These are phyloP conservation scores for Chauna torquata DNA, from an alignment of 2,113 vertebrate species.

Conservation along the genomic window DNA sequence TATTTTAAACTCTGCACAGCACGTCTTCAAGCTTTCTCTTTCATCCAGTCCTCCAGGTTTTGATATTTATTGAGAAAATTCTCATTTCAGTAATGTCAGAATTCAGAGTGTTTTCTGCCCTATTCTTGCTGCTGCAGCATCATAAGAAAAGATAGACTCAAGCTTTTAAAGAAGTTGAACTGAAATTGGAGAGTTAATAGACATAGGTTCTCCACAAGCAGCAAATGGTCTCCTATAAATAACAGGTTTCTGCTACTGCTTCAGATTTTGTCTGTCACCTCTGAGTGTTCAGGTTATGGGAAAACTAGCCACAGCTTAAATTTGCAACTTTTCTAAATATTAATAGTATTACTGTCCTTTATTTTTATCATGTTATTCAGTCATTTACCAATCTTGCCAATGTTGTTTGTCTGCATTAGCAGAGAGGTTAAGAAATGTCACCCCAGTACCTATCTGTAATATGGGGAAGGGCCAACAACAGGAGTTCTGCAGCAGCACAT, in stretches of 20 bases:
- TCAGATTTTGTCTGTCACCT: background rate
- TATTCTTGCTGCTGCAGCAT: background rate
- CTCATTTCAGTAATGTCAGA: conserved; percentile 25
- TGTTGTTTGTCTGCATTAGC: background rate
- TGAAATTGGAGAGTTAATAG: background rate
- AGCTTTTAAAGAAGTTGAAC: background rate
- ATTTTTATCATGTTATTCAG: background rate
- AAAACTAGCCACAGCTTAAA: background rate
- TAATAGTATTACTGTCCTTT: background rate
- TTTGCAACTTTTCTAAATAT: background rate
- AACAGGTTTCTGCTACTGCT: background rate
- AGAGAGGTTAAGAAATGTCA: background rate
- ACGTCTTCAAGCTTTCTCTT: conserved; percentile 42
- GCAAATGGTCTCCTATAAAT: background rate
- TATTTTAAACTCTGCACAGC: conserved; percentile 11
- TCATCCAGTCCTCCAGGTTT: background rate
- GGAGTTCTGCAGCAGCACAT: background rate
- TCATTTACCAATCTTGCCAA: background rate
- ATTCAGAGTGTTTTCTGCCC: background rate
- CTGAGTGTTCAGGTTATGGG: background rate
- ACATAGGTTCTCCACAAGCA: background rate
- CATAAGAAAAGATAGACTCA: background rate
- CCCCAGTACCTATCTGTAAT: background rate
- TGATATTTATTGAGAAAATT: conserved; percentile 56
- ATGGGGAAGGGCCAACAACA: background rate